phyloP scores from a whole-genome alignment of 2,888 invertebrate species.

The Alitta virens region DNA sequence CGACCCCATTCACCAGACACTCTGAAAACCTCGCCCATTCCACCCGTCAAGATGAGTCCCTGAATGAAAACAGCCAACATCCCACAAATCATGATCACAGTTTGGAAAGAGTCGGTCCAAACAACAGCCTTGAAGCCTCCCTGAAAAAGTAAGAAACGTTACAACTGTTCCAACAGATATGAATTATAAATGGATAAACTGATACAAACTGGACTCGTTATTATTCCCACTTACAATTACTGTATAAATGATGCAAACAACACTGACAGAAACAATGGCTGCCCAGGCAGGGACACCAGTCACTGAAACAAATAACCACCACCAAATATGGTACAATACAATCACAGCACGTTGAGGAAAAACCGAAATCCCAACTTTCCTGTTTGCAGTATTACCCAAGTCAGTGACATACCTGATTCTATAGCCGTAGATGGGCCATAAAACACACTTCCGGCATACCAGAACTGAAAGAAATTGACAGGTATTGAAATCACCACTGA shows the following conservation, averaged over 20 bases:
- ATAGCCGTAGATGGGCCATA: slow-evolving; percentile 38
- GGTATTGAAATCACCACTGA: too few relatives aligned
- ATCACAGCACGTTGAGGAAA: too few relatives aligned
- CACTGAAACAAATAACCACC: slow-evolving; percentile 8
- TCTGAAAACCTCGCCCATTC: background rate
- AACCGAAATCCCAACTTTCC: too few relatives aligned
- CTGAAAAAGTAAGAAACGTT: background rate
- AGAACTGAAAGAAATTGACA: slow-evolving; percentile 29
- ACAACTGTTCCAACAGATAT: too few relatives aligned
- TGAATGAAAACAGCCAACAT: background rate
- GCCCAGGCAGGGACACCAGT: slow-evolving; percentile 13
- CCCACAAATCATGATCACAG: background rate
- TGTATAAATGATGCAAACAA: slow-evolving; percentile 17
- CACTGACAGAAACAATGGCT: slow-evolving; percentile 10
- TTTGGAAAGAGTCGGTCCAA: background rate
- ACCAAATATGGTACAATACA: too few relatives aligned
- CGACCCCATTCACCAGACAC: background rate
- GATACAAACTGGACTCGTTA: too few relatives aligned
- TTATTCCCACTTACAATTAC: slow-evolving; percentile 17
- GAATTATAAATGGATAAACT: too few relatives aligned
- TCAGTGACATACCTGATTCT: slow-evolving; percentile 34
- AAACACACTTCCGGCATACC: slow-evolving; percentile 36
- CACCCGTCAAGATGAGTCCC: background rate
- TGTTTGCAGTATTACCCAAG: too few relatives aligned
- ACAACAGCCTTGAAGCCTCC: background rate